Evolutionary conservation across 92 coral and sea anemone genomes (phyloP).

Genomic region (Phenganax subtilis): DNA sequence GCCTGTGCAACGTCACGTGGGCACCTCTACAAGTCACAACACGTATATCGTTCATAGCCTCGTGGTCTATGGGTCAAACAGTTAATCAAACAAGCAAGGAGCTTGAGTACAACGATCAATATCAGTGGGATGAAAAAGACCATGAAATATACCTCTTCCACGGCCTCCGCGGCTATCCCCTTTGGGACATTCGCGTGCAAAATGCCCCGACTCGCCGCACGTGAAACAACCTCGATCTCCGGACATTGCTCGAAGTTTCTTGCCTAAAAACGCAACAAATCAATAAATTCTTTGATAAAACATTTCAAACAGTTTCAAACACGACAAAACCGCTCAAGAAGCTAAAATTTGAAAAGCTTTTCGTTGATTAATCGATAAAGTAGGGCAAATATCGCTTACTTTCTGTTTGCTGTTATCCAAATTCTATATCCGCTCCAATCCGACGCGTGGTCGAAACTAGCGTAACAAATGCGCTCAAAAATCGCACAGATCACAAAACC

Average conservation of each 20-base stretch:
- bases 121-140: too few relatives aligned
- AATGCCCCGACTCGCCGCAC: not conserved
- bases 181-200: conserved; percentile 61
- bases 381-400: conserved; percentile 7
- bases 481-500: not conserved
- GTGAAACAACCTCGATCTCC: conserved; percentile 22
- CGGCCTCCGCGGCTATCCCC: not conserved
- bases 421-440: not conserved
- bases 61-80: not conserved
- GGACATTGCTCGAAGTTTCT: not conserved
- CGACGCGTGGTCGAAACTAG: not conserved
- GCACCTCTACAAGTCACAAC: not conserved
- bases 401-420: not conserved
- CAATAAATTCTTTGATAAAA: not conserved
- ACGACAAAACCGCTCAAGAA: not conserved
- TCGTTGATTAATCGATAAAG: not conserved
- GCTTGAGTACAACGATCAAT: too few relatives aligned
- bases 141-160: not conserved
- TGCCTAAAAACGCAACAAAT: not conserved
- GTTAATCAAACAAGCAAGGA: conserved; percentile 2
- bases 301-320: not conserved
- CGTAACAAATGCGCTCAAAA: not conserved
- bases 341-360: not conserved
- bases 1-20: not conserved
- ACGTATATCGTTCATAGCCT: not conserved